Percentiles rank a stretch among this genome's conserved stretches.
Conservation (phyloP, 2,888 invertebrate species). For the Fragum sueziense region DNA sequence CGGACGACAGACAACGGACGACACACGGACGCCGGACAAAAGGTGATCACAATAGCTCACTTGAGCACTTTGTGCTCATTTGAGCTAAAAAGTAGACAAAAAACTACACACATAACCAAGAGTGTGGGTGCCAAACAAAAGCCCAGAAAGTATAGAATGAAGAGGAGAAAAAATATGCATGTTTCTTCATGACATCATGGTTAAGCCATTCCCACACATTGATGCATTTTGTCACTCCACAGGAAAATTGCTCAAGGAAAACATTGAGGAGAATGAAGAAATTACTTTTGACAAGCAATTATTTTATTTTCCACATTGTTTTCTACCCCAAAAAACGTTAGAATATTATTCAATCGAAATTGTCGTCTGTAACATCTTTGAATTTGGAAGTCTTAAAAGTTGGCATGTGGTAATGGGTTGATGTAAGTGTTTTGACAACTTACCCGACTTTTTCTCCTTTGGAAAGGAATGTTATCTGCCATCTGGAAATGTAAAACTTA, state of each 20-base stretch:
- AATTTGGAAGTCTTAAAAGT: background rate
- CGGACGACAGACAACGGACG: too few species aligned
- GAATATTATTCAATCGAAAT: too few species aligned
- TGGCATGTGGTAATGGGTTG: background rate
- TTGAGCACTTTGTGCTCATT: too few species aligned
- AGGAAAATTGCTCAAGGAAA: background rate
- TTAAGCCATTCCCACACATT: background rate
- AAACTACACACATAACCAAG: background rate
- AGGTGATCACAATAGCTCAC: too few species aligned
- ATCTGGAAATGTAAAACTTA: slow-evolving; percentile 7
- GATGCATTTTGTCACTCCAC: background rate
- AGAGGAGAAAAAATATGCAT: too few species aligned
- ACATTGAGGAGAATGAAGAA: too few species aligned
- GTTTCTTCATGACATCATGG: too few species aligned
- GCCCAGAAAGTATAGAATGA: background rate
- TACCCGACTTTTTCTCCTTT: slow-evolving; percentile 84
- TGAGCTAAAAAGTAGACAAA: background rate
- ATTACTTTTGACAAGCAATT: too few species aligned
- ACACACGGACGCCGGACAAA: too few species aligned
- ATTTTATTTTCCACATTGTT: too few species aligned
- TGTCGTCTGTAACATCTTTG: too few species aligned
- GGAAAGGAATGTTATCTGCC: slow-evolving; percentile 86
- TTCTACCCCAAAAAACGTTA: background rate
- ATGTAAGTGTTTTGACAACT: slow-evolving; percentile 17
- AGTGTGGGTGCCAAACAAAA: background rate